Evolutionary conservation across 1,140 invertebrate species (phyloP).

Genomic region (Neomicropteryx cornuta): DNA sequence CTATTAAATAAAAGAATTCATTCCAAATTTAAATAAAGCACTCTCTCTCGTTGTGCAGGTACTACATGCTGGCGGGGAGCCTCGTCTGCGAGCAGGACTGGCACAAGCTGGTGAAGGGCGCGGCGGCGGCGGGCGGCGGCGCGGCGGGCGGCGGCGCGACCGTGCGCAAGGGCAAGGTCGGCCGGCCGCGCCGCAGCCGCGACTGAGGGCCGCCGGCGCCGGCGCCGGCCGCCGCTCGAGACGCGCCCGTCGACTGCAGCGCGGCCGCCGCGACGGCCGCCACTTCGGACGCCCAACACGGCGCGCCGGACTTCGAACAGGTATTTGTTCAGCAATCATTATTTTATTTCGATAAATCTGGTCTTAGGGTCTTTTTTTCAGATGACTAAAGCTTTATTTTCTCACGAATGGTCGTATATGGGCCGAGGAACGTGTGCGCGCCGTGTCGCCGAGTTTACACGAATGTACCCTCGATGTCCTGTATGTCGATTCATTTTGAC

Average conservation of each 20-base stretch:
- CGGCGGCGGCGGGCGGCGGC: conserved; percentile 38
- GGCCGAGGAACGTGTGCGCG: too few species aligned
- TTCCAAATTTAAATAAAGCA: neutral
- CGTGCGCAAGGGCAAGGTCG: conserved; percentile 69
- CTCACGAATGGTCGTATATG: too few species aligned
- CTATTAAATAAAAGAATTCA: too few species aligned
- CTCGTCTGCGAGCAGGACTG: conserved; percentile 87
- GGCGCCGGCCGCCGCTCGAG: conserved; percentile 22
- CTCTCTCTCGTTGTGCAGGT: conserved; percentile 37
- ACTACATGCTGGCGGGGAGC: conserved; percentile 73
- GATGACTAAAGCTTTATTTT: too few species aligned
- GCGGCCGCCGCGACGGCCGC: conserved; percentile 23
- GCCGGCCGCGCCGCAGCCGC: conserved; percentile 36
- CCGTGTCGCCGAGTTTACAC: too few species aligned
- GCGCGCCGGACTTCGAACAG: conserved; percentile 16
- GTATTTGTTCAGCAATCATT: too few species aligned
- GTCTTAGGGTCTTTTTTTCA: too few species aligned
- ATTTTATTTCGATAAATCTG: too few species aligned
- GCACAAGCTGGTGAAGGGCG: conserved; percentile 77
- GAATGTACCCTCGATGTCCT: too few species aligned
- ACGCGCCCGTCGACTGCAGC: conserved; percentile 18
- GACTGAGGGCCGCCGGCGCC: conserved; percentile 33
- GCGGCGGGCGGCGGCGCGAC: conserved; percentile 47
- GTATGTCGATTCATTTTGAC: too few species aligned
- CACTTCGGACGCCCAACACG: conserved; percentile 6